phyloP scores from a whole-genome alignment of 2,888 invertebrate genomes.

The Athrips mouffetella region DNA sequence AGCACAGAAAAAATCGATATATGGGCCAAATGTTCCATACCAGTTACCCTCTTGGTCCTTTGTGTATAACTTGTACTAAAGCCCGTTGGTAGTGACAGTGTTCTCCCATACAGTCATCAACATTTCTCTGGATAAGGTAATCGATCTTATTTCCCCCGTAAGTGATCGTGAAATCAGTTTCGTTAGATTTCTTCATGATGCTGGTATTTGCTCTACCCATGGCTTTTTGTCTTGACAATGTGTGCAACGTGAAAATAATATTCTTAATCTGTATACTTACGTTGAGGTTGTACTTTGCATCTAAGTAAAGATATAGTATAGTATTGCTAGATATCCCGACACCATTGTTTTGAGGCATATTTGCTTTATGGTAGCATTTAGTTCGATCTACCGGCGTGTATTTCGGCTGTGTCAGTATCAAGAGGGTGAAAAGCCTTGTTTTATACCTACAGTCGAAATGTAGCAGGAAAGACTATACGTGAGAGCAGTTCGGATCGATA shows the following conservation, averaged over 20 bases:
- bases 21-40: conserved; percentile 5
- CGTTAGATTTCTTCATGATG: neutral
- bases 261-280: neutral
- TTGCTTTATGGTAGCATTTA: neutral
- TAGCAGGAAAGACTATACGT: too few relatives aligned
- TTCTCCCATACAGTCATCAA: neutral
- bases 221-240: neutral
- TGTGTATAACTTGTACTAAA: neutral
- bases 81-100: neutral
- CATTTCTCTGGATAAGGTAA: neutral
- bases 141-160: neutral
- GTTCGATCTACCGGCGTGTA: too few relatives aligned
- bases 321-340: neutral
- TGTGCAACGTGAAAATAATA: neutral
- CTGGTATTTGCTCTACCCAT: neutral
- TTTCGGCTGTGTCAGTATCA: too few relatives aligned
- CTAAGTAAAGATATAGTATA: neutral
- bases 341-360: neutral
- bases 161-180: neutral
- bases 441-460: too few relatives aligned
- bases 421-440: too few relatives aligned
- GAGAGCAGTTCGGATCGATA: too few relatives aligned
- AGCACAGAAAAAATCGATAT: conserved; percentile 7
- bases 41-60: neutral
- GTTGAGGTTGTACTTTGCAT: neutral